Evolutionary conservation across 2,113 vertebrate genomes (phyloP).

Genomic region (Philantomba maxwellii): DNA sequence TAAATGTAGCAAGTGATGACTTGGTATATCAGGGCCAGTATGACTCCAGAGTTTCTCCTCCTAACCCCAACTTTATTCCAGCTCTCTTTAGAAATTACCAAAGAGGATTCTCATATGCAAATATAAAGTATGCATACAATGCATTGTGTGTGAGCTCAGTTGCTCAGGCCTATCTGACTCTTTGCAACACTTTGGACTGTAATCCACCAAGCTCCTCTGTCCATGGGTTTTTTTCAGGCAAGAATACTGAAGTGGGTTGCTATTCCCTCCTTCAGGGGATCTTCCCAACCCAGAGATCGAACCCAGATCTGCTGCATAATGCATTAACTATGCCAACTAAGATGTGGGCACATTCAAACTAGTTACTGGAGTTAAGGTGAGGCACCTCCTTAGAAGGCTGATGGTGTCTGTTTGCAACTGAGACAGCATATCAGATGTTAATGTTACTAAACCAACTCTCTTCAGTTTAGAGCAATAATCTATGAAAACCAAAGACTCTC

Average conservation of each 20-base stretch:
- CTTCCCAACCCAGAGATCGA: neutral
- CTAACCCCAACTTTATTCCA: neutral
- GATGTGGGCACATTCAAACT: neutral
- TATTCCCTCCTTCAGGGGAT: neutral
- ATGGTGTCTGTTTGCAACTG: neutral
- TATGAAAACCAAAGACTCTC: neutral
- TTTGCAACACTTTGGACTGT: neutral
- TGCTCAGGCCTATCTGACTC: neutral
- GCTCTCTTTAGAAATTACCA: neutral
- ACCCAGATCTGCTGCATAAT: neutral
- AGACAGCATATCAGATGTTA: neutral
- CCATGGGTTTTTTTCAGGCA: neutral
- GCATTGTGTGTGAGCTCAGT: neutral
- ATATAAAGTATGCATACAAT: neutral
- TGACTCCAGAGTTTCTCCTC: neutral
- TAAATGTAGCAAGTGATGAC: neutral
- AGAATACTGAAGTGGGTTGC: neutral
- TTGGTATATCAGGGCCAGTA: neutral
- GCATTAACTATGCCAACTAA: neutral
- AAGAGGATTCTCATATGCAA: neutral
- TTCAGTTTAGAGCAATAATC: neutral
- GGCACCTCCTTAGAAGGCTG: neutral
- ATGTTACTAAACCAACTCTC: neutral
- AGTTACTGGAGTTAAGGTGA: neutral
- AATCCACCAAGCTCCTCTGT: neutral